These are phyloP conservation scores for Helogale parvula DNA, from an alignment of 2,113 vertebrate species.

Conservation along the genomic window DNA sequence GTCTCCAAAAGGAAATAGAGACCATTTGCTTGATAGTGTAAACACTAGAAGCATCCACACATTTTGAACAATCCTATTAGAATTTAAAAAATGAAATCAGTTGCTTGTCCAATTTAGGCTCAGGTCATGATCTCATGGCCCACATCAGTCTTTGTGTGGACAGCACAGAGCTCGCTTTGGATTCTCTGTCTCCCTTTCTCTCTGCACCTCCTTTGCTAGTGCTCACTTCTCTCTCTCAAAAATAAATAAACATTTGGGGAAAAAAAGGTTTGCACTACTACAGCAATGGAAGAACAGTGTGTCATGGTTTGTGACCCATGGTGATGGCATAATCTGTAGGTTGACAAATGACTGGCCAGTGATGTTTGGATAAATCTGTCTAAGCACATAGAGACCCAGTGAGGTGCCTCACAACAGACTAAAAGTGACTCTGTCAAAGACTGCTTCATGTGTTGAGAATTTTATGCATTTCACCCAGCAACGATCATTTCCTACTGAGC, in stretches of 20 bases:
- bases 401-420: background rate
- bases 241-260: too few species aligned
- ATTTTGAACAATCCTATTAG: background rate
- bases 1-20: background rate
- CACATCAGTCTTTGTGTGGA: too few species aligned
- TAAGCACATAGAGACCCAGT: rapidly evolving
- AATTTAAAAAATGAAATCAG: background rate
- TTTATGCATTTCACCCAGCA: background rate
- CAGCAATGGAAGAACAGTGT: background rate
- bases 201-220: too few species aligned
- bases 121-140: too few species aligned
- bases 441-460: background rate
- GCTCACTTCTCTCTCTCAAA: too few species aligned
- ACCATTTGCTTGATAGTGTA: background rate
- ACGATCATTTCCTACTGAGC: background rate
- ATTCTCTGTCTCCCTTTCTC: too few species aligned
- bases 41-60: background rate
- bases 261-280: background rate
- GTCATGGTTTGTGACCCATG: background rate
- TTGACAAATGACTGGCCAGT: background rate
- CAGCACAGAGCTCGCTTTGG: too few species aligned
- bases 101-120: too few species aligned
- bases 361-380: rapidly evolving
- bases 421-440: background rate
- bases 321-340: background rate